Conservation (phyloP, 2,113 vertebrate genomes). For the Notiomystis cincta region DNA sequence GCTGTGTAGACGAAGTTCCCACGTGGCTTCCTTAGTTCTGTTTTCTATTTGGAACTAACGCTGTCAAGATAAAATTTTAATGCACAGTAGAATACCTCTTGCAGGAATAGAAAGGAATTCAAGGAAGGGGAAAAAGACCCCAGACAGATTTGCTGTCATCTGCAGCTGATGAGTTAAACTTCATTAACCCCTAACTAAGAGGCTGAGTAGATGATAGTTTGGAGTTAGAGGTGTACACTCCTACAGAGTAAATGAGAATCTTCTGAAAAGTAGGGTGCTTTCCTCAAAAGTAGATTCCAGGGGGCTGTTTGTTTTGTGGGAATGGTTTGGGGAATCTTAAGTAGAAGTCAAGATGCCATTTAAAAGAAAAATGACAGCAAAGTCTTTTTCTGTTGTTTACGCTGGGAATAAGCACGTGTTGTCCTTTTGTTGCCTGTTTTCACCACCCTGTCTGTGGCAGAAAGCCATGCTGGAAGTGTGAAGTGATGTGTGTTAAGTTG, state of each 20-base stretch:
- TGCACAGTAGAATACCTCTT: background rate
- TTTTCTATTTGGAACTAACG: background rate
- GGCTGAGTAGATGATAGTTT: background rate
- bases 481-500: background rate
- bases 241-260: background rate
- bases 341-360: background rate
- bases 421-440: background rate
- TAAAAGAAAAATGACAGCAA: background rate
- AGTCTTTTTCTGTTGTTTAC: background rate
- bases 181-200: background rate
- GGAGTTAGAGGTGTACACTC: accelerated
- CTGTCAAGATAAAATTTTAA: background rate
- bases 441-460: background rate
- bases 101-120: background rate
- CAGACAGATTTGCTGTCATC: background rate
- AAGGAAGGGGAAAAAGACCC: background rate
- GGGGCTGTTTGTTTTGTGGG: background rate
- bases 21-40: background rate
- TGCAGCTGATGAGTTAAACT: background rate
- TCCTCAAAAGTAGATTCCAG: background rate
- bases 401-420: background rate
- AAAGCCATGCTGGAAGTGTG: background rate
- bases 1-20: background rate
- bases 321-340: background rate
- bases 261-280: background rate